Conservation (phyloP, 2,888 invertebrate genomes). For the Drosophila recens region DNA sequence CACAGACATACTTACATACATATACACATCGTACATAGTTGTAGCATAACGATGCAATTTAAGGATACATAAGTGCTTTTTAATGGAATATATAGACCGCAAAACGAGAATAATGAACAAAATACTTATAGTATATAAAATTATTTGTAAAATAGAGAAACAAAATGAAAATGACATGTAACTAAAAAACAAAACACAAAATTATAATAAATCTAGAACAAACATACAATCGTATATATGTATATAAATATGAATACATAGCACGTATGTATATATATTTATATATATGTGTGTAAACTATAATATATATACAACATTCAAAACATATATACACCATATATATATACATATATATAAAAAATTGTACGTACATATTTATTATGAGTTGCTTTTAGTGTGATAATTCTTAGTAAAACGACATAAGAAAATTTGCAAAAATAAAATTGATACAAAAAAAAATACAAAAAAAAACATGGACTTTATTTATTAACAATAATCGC, state of each 20-base stretch:
- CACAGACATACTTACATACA: conserved; percentile 8
- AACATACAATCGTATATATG: conserved; percentile 3
- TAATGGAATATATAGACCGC: conserved; percentile 76
- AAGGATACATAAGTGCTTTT: conserved; percentile 77
- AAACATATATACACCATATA: conserved; percentile 49
- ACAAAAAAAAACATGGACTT: neutral
- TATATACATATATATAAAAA: conserved; percentile 26
- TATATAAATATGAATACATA: conserved; percentile 24
- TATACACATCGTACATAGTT: conserved; percentile 31
- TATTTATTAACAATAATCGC: neutral
- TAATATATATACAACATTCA: conserved; percentile 24
- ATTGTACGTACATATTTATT: conserved; percentile 71
- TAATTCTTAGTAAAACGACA: conserved; percentile 68
- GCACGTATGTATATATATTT: conserved; percentile 12
- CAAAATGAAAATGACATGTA: no score
- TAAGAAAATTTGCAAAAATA: conserved; percentile 55
- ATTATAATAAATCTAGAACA: neutral
- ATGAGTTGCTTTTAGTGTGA: conserved; percentile 78
- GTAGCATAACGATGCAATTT: conserved; percentile 42
- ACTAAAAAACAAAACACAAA: no score
- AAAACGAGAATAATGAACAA: conserved; percentile 56
- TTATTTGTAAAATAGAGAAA: conserved; percentile 58
- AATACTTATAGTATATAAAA: conserved; percentile 36
- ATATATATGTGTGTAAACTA: conserved; percentile 18
- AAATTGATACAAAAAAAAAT: conserved; percentile 39